Conservation (phyloP, 2,797 vertebrate species). For the Glossophaga mutica region DNA sequence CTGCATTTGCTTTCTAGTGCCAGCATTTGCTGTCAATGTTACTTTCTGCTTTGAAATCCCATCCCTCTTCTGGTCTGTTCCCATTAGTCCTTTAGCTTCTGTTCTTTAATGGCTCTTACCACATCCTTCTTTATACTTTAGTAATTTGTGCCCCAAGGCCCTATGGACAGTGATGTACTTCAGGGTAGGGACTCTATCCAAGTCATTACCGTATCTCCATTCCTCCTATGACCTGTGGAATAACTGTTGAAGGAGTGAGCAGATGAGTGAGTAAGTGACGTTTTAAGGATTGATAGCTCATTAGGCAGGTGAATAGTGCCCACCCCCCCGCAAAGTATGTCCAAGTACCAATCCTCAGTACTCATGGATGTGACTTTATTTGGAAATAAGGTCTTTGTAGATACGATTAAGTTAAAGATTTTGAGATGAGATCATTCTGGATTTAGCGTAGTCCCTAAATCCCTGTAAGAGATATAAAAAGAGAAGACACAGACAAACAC, state of each 20-base stretch:
- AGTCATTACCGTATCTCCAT: background rate
- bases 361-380: background rate
- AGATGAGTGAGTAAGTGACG: background rate
- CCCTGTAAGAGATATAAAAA: background rate
- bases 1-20: background rate
- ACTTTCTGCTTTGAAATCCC: background rate
- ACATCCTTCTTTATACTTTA: background rate
- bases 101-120: background rate
- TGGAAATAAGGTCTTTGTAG: background rate
- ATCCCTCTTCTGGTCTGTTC: background rate
- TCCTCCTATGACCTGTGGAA: background rate
- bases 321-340: rapidly evolving
- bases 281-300: background rate
- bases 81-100: background rate
- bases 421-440: background rate
- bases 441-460: background rate
- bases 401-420: background rate
- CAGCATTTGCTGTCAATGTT: background rate
- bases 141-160: background rate
- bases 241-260: background rate
- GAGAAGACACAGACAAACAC: background rate
- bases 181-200: background rate
- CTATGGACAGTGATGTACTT: background rate
- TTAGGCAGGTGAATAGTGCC: background rate
- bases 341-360: background rate